A percentile compares a stretch with the other conserved stretches of the same genome.
Conservation (phyloP, 2,113 vertebrate genomes). For the Clarias macrocephalus region DNA sequence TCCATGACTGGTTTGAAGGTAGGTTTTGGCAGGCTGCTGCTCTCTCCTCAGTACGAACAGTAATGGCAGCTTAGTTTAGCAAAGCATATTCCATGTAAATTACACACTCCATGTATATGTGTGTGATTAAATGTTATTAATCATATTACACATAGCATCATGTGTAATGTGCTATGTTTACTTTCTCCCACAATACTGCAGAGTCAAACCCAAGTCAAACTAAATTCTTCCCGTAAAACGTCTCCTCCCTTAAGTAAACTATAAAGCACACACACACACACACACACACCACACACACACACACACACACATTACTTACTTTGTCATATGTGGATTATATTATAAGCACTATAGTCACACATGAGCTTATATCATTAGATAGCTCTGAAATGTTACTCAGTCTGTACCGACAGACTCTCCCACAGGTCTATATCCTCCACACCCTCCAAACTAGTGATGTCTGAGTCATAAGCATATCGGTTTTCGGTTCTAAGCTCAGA, state of each 20-base stretch:
- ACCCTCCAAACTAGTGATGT: neutral
- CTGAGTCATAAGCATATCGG: neutral
- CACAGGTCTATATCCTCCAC: slow-evolving; percentile 21
- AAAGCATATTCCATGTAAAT: neutral
- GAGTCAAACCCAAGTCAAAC: slow-evolving; percentile 34
- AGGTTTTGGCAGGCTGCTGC: no score
- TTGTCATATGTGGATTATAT: neutral
- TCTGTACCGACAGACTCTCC: neutral
- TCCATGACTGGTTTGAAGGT: no score
- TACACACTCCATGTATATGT: neutral
- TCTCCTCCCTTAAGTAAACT: slow-evolving; percentile 51
- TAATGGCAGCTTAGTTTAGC: neutral
- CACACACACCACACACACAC: neutral
- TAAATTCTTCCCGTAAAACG: slow-evolving; percentile 7
- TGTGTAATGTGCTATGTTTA: slow-evolving; percentile 36
- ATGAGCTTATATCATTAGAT: slow-evolving; percentile 26
- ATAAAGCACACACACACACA: neutral
- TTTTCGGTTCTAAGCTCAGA: neutral
- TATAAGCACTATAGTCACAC: neutral
- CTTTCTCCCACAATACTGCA: slow-evolving; percentile 9
- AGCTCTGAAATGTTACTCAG: slow-evolving; percentile 16
- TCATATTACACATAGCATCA: neutral
- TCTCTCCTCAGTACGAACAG: no score
- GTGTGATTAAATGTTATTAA: neutral
- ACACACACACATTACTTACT: neutral